phyloP scores from a whole-genome alignment of 2,888 invertebrate species.

The Myopa testacea region DNA sequence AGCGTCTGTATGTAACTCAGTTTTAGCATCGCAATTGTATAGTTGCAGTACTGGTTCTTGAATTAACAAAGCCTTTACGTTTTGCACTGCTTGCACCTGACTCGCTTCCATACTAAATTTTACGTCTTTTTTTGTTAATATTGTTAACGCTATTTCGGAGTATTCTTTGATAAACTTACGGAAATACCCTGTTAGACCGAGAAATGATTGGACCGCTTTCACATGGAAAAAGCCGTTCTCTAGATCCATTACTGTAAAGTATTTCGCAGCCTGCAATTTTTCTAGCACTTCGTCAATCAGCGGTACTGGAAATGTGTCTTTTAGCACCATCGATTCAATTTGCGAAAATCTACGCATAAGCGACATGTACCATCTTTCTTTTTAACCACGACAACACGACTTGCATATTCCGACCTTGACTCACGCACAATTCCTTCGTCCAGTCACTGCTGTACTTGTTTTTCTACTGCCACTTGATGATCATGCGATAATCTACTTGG shows the following conservation, averaged over 20 bases:
- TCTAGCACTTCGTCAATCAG: conserved; percentile 27
- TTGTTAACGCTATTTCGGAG: neutral
- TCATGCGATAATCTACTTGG: no score
- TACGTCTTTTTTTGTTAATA: no score
- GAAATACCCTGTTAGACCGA: conserved; percentile 48
- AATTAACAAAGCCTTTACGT: neutral
- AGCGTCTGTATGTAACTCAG: no score
- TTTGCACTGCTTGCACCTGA: no score
- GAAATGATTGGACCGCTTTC: conserved; percentile 53
- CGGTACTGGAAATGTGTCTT: conserved; percentile 1
- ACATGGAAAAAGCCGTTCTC: conserved; percentile 43
- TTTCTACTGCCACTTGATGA: conserved; percentile 9
- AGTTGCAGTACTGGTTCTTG: conserved; percentile 16
- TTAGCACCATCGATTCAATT: no score
- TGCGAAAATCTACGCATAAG: no score
- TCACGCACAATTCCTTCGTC: conserved; percentile 31
- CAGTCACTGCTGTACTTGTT: conserved; percentile 31
- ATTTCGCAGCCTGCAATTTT: neutral
- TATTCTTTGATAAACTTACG: conserved; percentile 33
- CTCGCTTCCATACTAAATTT: no score
- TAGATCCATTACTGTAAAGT: conserved; percentile 34
- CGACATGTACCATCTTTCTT: no score
- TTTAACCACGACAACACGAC: no score
- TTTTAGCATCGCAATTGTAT: neutral
- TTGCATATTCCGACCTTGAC: conserved; percentile 34